These are phyloP conservation scores for Potorous gilbertii DNA, from an alignment of 2,797 vertebrate species.

Conservation along the genomic window DNA sequence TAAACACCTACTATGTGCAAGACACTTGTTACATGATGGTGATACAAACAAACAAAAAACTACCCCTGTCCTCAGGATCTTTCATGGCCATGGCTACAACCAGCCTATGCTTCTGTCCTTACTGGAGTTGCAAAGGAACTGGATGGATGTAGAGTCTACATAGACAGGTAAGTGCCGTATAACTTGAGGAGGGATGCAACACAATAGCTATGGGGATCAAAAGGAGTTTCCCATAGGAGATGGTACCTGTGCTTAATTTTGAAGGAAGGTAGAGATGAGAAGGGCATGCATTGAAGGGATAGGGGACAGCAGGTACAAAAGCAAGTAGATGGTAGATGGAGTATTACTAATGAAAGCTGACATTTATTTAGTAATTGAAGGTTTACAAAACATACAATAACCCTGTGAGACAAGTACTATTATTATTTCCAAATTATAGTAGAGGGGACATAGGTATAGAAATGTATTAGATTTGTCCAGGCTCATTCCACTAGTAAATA, in stretches of 20 bases:
- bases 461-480: neutral
- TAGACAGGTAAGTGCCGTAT: neutral
- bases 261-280: neutral
- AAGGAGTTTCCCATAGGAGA: neutral
- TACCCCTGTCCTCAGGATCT: neutral
- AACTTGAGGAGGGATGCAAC: neutral
- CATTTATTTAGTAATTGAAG: too few relatives aligned
- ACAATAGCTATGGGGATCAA: neutral
- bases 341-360: too few relatives aligned
- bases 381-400: neutral
- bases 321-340: neutral
- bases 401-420: neutral
- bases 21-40: neutral
- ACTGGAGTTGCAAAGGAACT: neutral
- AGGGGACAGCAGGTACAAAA: neutral
- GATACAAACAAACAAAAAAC: neutral
- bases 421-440: neutral
- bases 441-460: neutral
- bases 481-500: neutral
- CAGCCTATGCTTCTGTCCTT: neutral
- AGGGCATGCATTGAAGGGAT: neutral
- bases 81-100: neutral
- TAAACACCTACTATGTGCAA: neutral
- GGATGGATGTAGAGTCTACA: neutral
- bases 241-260: neutral